Evolutionary conservation across 2,797 vertebrate species (phyloP).

Genomic region (Yasuhikotakia modesta): DNA sequence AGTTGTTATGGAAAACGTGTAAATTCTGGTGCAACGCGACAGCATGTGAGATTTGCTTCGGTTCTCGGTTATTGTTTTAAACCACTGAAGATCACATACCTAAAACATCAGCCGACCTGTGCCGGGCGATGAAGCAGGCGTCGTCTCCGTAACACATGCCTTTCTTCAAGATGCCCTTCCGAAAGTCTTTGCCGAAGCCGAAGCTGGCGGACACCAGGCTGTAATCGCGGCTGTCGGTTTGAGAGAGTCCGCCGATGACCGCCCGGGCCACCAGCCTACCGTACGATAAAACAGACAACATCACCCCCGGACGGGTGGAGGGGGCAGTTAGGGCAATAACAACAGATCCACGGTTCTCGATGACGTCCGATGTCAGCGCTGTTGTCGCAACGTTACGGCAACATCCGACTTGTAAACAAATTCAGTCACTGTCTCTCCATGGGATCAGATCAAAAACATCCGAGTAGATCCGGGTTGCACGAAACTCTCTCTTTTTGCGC

Average conservation of each 20-base stretch:
- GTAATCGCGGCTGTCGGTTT: slow-evolving; percentile 95
- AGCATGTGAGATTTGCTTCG: background rate
- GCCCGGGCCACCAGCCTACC: slow-evolving; percentile 95
- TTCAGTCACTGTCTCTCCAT: background rate
- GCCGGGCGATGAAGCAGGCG: slow-evolving; percentile 86
- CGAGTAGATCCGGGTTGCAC: background rate
- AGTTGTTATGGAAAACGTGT: too few species aligned
- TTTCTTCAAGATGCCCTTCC: slow-evolving; percentile 89
- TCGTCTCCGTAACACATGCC: slow-evolving; percentile 89
- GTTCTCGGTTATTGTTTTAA: too few species aligned
- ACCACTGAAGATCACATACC: slow-evolving; percentile 74
- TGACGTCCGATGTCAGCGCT: slow-evolving; percentile 10
- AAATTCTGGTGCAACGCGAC: too few species aligned
- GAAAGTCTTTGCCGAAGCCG: slow-evolving; percentile 96
- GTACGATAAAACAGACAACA: slow-evolving; percentile 95
- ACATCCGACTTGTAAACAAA: background rate
- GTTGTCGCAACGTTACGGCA: background rate
- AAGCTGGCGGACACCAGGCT: slow-evolving; percentile 93
- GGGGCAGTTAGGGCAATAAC: slow-evolving; percentile 62
- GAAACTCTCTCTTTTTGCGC: background rate
- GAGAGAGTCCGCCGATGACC: slow-evolving; percentile 94
- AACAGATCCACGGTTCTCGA: slow-evolving; percentile 29
- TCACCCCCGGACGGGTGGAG: slow-evolving; percentile 71
- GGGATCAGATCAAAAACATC: background rate
- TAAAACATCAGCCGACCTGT: slow-evolving; percentile 83